Conservation (phyloP, 2,113 vertebrate species). For the Egretta garzetta region DNA sequence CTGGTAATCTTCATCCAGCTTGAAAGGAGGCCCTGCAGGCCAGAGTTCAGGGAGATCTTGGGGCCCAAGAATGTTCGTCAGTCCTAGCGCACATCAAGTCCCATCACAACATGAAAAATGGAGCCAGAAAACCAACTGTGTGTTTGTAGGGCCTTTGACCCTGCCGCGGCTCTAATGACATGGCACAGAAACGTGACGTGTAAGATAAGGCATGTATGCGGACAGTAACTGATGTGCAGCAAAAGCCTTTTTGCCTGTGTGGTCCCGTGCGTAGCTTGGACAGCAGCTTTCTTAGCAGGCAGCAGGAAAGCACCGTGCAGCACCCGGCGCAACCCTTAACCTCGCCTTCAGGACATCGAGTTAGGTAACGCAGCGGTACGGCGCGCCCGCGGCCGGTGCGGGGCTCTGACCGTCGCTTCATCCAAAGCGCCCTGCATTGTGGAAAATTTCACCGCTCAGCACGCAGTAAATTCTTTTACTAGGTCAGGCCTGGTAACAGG, state of each 20-base stretch:
- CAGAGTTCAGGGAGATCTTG: neutral
- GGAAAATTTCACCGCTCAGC: neutral
- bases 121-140: neutral
- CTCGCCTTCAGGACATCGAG: neutral
- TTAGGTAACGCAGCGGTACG: neutral
- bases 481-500: slow-evolving; percentile 9
- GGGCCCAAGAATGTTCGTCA: accelerated
- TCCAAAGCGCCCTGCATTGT: neutral
- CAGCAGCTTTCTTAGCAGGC: neutral
- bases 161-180: neutral
- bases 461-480: slow-evolving; percentile 8
- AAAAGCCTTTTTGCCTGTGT: neutral
- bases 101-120: neutral
- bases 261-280: neutral
- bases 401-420: neutral
- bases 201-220: neutral
- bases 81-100: neutral
- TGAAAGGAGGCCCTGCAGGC: neutral
- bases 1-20: neutral
- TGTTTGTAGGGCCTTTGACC: neutral
- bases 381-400: accelerated
- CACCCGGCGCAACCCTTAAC: neutral
- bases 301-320: neutral
- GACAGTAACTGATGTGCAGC: neutral
- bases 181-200: neutral